Base-by-base conservation (phyloP, 1,140 invertebrate species). In the Tribolium castaneum region DNA sequence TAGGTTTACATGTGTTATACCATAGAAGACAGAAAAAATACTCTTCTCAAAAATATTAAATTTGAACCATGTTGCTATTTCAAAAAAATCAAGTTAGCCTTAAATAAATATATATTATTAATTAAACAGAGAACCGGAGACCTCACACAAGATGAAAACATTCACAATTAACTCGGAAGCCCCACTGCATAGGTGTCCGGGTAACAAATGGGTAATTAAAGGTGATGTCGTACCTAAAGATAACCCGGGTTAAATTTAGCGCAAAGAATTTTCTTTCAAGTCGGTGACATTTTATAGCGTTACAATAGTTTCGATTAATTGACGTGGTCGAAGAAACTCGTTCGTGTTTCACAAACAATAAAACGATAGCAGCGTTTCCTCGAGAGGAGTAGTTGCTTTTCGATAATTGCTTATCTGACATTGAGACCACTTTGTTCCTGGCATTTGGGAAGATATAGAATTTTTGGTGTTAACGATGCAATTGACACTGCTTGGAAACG, bases 391-490 rank as follows among this genome's bases (percentile, higher is more conserved):
- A 30, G 59, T 22, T 66, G 59, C 39, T 45, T 62, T 59, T 66
- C 59, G 59, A 66, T 66, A 66, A 66, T 66, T 66, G 59, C 16
- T 59, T 59, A 25, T 59, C 54, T 22, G 54, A 59, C 19, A 30
- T 35, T 14, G 22, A 12, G 22, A 66, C 59, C 59, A 66, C 25
- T 66, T 66, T 66, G 25, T 39, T 66, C 59, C 45, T 45, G 39
- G 39, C 39, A 45, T 6, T 66, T 10, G 59, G 19, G 16, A 12
- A 66, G 59, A 14, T 35, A 66, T 35, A 9, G 59, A 66, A 30
- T 35, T 66, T 59, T 59, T 7, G 9, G 7, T 30, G 25, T 62
- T 1, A 30, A 25, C 16, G 22, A 52, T 45, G 71, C 71, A 73
- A 56, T 73, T 56, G 70, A 72, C 39, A 25, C 50, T 22, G 22